These are phyloP conservation scores for Metridium senile DNA, from an alignment of 92 coral and sea anemone species.

Conservation along the genomic window DNA sequence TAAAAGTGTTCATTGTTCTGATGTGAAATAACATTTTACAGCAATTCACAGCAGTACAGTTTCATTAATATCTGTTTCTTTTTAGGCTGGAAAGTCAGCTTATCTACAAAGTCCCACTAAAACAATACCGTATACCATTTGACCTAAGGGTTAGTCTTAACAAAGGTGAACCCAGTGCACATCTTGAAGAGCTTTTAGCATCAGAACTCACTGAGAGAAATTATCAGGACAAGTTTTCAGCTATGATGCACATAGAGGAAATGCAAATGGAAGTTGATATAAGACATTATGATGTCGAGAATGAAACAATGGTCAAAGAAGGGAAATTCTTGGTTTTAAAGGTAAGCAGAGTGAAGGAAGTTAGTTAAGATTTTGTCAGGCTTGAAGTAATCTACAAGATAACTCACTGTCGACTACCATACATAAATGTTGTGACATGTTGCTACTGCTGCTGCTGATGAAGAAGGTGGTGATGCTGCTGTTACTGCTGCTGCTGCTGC, in stretches of 20 bases:
- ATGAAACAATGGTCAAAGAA: conserved; percentile 40
- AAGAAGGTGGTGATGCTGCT: no score
- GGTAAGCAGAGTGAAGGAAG: conserved; percentile 41
- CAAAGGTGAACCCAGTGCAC: conserved; percentile 63
- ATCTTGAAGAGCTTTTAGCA: conserved; percentile 42
- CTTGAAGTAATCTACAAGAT: no score
- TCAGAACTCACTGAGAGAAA: conserved; percentile 39
- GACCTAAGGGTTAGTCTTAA: conserved; percentile 63
- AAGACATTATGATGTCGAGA: conserved; percentile 65
- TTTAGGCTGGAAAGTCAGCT: conserved; percentile 57
- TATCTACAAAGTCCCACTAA: conserved; percentile 31
- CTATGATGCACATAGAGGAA: conserved; percentile 81
- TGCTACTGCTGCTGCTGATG: no score
- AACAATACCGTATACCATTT: conserved; percentile 49
- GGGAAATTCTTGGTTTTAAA: conserved; percentile 56
- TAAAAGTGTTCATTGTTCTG: no score
- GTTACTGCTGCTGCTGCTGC: no score
- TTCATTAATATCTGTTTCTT: no score
- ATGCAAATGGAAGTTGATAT: conserved; percentile 90
- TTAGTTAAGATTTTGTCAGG: no score
- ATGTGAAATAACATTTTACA: no score
- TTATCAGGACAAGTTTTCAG: conserved; percentile 59
- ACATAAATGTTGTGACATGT: no score
- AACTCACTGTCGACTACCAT: no score
- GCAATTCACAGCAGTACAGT: no score